Evolutionary conservation across 2,888 invertebrate species (phyloP), one percentile per base, ranked within the genome.

Genomic region (Drosophila paranaensis): DNA sequence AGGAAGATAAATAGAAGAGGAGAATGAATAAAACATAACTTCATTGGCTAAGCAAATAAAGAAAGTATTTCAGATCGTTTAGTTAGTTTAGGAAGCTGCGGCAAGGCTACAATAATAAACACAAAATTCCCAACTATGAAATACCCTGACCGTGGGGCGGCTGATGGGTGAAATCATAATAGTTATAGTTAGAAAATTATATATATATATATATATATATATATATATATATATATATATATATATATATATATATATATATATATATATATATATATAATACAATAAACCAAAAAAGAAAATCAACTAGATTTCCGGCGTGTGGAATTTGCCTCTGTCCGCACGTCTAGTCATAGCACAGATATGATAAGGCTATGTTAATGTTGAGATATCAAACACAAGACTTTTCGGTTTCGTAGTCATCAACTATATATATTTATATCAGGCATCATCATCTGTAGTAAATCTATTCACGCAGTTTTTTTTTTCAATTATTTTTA

Each of bases 1-100:
- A 54, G 25, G 14, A 33, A 50, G 14, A 54, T 25, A 58, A 46
- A 61, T 20, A 20, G 20, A 20, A 20, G 20, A 14, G 48, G 33
- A 39, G 42, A 1, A 39, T 60, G 3, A 2, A 27, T 27, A 30
- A 43, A 58, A 43, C 20, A 51, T 16, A 39, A 50, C 65, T 63
- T 69, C 72, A 71, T 73, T 61, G 66, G 66, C 55, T 71, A 78
- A 76, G 71, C 68, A 75, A 68, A 71, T 71, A 69, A 81, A 71
- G 58, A 68, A 64, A 37, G 66, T 61, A 60, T 11, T 27, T 11
- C n/a, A 56, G 6, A 25, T 13, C 10, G 8, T 45, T 25, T 20
- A 45, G 30, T 11, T 56, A 57, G 37, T n/a, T 39, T n/a, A 11
- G 10, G 27, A 56, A 45, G 54, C 39, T 39, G 50, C 13, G 33